Base-by-base conservation (phyloP, 2,888 invertebrate genomes). In the Ornithoptera priamus region DNA sequence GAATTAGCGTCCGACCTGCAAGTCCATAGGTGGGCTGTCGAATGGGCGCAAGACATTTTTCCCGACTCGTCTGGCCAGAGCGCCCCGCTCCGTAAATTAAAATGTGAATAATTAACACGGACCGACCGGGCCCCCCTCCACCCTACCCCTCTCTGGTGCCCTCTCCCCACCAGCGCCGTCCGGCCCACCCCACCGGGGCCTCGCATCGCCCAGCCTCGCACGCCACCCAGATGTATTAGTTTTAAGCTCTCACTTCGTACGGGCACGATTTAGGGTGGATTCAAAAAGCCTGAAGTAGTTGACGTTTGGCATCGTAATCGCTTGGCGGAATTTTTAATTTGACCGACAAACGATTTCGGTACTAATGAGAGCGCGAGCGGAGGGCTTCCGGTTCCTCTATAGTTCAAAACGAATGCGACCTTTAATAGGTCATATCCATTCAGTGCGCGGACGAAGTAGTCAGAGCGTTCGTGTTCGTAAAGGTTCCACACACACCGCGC, bases 51-150 rank as follows among this genome's bases (percentile, higher is more conserved):
- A 90, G 90, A 90, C 90, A 90, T 90, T 90, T 89, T 90, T 89
- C 88, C 87, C 77, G 76, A 77, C 79, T 77, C 78, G 79, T 80
- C 85, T 82, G 86, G 81, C 84, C 86, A 82, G 79, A 78, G 80
- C 80, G 85, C 84, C 87, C 85, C 83, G 85, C 89, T 87, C 82
- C 87, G 90, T 91, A 92, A 92, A 92, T 92, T 92, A 92, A 92
- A 92, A 92, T 88, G 88, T 92, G 92, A 92, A 92, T 92, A 91
- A 92, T 92, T 92, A 92, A 92, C 90, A 86, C 81, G 79, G 80
- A 83, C 81, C 81, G 80, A 77, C 46, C 46, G 46, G 4, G 74
- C 79, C 78, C 78, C 79, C 76, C 18, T 8, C 30, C 46, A 15
- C 65, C 75, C 30, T 24, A 15, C 65, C 75, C 76, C 71, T 76